Conservation (phyloP, 2,797 vertebrate genomes). For the Danionella dracula region DNA sequence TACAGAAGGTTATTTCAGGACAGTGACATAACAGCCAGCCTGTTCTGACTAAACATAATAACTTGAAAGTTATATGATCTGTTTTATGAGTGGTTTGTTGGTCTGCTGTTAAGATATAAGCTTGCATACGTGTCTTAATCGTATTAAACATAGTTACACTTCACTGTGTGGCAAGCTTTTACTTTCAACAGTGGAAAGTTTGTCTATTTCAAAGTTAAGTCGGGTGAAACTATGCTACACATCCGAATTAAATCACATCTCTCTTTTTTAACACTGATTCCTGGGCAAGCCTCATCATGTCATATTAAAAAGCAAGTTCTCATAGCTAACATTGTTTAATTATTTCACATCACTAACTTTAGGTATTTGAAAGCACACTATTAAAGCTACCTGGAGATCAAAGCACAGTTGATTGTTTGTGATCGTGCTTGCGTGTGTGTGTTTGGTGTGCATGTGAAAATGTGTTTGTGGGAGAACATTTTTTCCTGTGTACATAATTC, state of each 20-base stretch:
- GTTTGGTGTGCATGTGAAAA: too few species aligned
- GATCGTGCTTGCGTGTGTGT: too few species aligned
- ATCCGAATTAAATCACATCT: not conserved
- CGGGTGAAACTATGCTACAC: not conserved
- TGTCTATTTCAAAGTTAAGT: not conserved
- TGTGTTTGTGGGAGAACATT: too few species aligned
- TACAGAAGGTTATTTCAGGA: not conserved
- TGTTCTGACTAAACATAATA: not conserved
- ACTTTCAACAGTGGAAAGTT: not conserved
- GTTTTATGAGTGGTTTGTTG: not conserved
- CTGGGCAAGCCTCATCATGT: constrained; percentile 14
- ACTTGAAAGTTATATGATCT: not conserved
- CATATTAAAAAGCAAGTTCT: not conserved
- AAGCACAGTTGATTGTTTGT: too few species aligned
- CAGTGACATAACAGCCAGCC: not conserved
- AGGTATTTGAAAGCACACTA: not conserved
- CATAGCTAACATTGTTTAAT: too few species aligned
- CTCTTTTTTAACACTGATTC: not conserved
- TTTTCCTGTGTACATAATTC: too few species aligned
- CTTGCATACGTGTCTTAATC: not conserved
- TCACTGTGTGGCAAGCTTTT: not conserved
- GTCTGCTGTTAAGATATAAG: not conserved
- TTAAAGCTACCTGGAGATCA: too few species aligned
- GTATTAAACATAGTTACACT: not conserved
- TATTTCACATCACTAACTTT: not conserved